These are phyloP conservation scores for Muscina levida DNA, from an alignment of 2,888 invertebrate species.

Conservation along the genomic window DNA sequence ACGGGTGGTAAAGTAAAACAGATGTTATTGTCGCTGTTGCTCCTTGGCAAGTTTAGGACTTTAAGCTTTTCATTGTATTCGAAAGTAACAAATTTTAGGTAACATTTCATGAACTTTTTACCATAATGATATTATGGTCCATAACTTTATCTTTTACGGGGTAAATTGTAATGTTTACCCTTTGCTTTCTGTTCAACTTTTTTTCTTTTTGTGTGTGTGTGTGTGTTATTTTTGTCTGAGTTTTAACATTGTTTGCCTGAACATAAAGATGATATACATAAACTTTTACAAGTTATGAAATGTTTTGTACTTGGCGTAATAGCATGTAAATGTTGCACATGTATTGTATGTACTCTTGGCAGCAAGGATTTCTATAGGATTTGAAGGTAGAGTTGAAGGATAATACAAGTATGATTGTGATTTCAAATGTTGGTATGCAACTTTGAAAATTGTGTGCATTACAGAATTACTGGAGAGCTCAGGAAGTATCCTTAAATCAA, in stretches of 20 bases:
- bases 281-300: slow-evolving; percentile 8
- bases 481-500: no score
- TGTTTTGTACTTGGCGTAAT: not conserved
- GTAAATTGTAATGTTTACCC: slow-evolving; percentile 29
- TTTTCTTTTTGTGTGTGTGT: not conserved
- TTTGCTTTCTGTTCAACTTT: slow-evolving; percentile 29
- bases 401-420: not conserved
- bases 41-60: not conserved
- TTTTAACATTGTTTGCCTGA: slow-evolving; percentile 10
- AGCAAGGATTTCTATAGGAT: not conserved
- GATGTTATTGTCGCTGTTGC: not conserved
- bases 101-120: slow-evolving; percentile 34
- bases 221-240: not conserved
- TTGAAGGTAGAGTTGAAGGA: not conserved
- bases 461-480: no score
- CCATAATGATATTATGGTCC: slow-evolving; percentile 33
- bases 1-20: not conserved
- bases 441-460: not conserved
- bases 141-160: slow-evolving; percentile 27
- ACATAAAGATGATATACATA: slow-evolving; percentile 8
- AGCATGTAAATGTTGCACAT: no score
- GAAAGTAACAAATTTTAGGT: slow-evolving; percentile 29
- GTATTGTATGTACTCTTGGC: no score
- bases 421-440: not conserved
- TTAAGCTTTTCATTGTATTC: not conserved